These are phyloP conservation scores for Alouatta palliata DNA, from an alignment of 2,113 vertebrate genomes.

Conservation along the genomic window DNA sequence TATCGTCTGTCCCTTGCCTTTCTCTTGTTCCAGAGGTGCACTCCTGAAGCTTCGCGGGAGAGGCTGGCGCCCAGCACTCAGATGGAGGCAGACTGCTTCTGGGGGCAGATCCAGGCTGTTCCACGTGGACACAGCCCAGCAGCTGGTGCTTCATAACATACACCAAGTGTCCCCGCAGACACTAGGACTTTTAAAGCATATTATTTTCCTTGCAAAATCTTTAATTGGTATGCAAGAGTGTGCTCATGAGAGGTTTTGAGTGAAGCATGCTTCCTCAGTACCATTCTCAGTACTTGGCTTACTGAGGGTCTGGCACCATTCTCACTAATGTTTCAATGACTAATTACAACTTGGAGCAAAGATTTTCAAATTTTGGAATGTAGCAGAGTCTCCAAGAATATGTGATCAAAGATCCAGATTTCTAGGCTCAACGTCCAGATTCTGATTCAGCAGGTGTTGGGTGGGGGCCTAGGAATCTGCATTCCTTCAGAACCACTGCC, in stretches of 20 bases:
- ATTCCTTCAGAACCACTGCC: background rate
- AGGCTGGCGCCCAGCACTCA: background rate
- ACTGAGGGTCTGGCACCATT: background rate
- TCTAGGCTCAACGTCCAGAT: too few relatives aligned
- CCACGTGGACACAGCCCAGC: too few relatives aligned
- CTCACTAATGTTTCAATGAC: background rate
- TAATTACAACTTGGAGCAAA: background rate
- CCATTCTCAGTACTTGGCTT: background rate
- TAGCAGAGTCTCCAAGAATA: background rate
- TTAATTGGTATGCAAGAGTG: background rate
- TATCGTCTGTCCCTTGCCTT: background rate
- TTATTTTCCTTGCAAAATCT: background rate
- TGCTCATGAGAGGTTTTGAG: background rate
- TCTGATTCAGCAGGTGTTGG: background rate
- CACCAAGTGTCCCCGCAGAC: background rate
- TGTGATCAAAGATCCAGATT: background rate
- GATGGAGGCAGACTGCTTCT: background rate
- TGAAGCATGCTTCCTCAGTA: background rate
- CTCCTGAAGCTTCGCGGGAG: background rate
- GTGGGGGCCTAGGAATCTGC: background rate
- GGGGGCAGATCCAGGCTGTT: background rate
- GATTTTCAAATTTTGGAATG: background rate
- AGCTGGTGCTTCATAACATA: accelerated
- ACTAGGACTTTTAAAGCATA: background rate
- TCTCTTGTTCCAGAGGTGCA: background rate